Evolutionary conservation across 2,113 vertebrate species (phyloP), one percentile per base, ranked within the genome.

Genomic region (human): DNA sequence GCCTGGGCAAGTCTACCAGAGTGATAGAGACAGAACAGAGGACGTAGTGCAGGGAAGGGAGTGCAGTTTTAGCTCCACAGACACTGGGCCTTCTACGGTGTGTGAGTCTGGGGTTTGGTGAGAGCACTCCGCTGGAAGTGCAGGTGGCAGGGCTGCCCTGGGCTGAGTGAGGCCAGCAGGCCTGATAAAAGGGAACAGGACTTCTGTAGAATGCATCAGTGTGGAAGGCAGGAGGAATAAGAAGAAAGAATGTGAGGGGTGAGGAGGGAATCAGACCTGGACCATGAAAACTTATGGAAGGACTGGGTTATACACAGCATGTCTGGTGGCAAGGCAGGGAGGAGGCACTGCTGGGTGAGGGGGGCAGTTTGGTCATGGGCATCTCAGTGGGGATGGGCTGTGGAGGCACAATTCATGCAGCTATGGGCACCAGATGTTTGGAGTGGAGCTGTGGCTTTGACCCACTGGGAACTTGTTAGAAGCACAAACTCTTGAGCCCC

Each of bases 141-240:
- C 48, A 11, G 12, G 0, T 2, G 52, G 27, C 13, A 50, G 17
- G 30, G 52, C 72, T n/a, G 6, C 13, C 25, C 52, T 38, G 32
- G 38, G 43, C n/a, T 25, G 9, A 23, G 11, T 6, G 23, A 32
- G 48, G 55, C 52, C 38, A 8, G 8, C 5, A 5, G 30, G 38
- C 38, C 35, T 25, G 66, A 38, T 22, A 6, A 27, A 85, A 18
- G 18, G 23, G 59, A 70, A 66, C 32, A 48, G 13, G 8, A 14
- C 2, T 75, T 43, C 18, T 20, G 3, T 35, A 83, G 40, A 27
- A n/a, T 17, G 38, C 38, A 0, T 0, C 0, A 10, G 1, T 48
- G 32, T 3, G 14, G n/a, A 38, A 76, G 3, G 5, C 35, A 64
- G 35, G 4, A 57, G 55, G 59, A 2, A 18, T 40, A 12, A 17